phyloP scores from a whole-genome alignment of 1,140 invertebrate species.

The fruit fly (Drosophila melanogaster) region DNA sequence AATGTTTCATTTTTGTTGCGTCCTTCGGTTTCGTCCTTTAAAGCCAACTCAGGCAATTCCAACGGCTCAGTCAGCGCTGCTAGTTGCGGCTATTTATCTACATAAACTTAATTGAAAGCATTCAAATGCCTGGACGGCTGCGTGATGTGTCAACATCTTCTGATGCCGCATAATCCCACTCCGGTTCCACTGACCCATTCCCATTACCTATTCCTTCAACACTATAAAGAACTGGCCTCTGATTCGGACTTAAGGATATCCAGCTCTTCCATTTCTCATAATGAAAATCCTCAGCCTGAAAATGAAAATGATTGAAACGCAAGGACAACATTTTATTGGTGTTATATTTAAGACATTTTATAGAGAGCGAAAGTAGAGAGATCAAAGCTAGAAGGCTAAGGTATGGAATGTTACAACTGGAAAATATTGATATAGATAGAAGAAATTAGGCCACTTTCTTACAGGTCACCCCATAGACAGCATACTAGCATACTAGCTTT shows the following conservation, averaged over 20 bases:
- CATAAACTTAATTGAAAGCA: constrained; percentile 81
- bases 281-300: too few relatives aligned
- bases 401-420: too few relatives aligned
- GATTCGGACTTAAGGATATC: constrained; percentile 1
- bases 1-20: constrained; percentile 76
- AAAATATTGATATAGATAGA: too few relatives aligned
- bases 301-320: too few relatives aligned
- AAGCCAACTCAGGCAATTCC: constrained; percentile 45
- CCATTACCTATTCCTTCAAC: constrained; percentile 9
- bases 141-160: constrained; percentile 81
- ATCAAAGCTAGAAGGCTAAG: too few relatives aligned
- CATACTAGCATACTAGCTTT: constrained; percentile 5
- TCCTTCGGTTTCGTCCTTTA: constrained; percentile 46
- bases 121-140: constrained; percentile 62
- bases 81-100: constrained; percentile 73
- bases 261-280: background rate
- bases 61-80: constrained; percentile 28
- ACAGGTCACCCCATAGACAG: too few relatives aligned
- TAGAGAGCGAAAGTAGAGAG: too few relatives aligned
- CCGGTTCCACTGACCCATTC: constrained; percentile 5
- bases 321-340: too few relatives aligned
- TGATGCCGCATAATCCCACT: constrained; percentile 56
- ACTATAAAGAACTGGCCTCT: background rate
- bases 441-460: too few relatives aligned
- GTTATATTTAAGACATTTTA: too few relatives aligned